Evolutionary conservation across 2,888 invertebrate genomes (phyloP), one percentile per base, ranked within the genome.

Genomic region (Drosophila limbata): DNA sequence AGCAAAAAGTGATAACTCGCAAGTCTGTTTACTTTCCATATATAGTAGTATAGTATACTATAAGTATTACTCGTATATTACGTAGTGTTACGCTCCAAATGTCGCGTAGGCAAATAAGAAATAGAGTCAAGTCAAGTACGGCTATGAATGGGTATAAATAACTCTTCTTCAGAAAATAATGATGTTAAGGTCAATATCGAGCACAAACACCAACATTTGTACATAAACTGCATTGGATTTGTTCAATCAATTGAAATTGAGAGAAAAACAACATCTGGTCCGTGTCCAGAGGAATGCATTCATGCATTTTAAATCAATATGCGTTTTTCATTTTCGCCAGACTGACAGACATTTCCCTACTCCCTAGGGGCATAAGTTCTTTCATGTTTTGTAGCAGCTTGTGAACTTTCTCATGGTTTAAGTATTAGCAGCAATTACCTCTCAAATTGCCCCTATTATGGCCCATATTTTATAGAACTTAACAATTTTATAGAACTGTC

Each of bases 1-100:
- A n/a, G 69, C 63, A 44, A 64, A 65, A 79, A 62, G 9, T 69
- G 70, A 76, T 76, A 76, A 75, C 52, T 65, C 31, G 57, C 69
- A 59, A 65, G 70, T 75, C 21, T 69, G 37, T 79, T 53, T 64
- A 57, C n/a, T 47, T 74, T 59, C 13, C 44, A 57, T 44, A 11
- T 60, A 55, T 17, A 35, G 15, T 28, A 28, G 17, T 13, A 53
- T 10, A 33, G 11, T 25, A 25, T 5, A 25, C 5, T 19, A 21
- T 21, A 33, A 44, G 17, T 55, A 42, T 9, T 19, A 17, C 11
- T n/a, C 11, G 9, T 15, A 28, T n/a, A 3, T 28, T 5, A 19
- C 15, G 42, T 42, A 10, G 15, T 21, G 35, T 2, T 73, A 75
- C 75, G 79, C 73, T 68, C 57, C 63, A 42, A 56, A 39, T 61